These are phyloP conservation scores for Cephalopterus ornatus DNA, from an alignment of 2,113 vertebrate species.

Conservation along the genomic window DNA sequence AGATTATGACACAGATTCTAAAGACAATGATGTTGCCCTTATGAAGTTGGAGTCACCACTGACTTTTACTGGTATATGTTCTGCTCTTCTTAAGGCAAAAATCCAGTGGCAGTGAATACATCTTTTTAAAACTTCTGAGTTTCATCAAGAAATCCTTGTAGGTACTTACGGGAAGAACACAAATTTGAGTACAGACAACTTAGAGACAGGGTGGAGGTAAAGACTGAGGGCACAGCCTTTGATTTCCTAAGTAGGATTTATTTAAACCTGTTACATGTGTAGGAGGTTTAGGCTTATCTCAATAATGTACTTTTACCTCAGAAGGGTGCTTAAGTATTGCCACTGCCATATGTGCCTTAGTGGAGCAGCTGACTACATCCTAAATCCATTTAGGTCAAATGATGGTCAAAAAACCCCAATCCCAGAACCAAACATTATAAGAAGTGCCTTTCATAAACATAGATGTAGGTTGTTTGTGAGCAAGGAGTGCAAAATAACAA, in stretches of 20 bases:
- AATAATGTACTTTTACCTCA: background rate
- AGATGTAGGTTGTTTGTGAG: background rate
- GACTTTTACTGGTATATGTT: constrained; percentile 54
- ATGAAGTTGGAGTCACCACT: constrained; percentile 72
- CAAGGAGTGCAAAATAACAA: background rate
- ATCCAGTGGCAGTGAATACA: background rate
- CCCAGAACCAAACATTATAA: background rate
- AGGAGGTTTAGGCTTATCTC: background rate
- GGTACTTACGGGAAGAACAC: background rate
- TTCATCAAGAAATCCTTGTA: background rate
- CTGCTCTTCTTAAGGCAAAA: background rate
- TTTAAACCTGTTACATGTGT: background rate
- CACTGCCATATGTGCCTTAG: background rate
- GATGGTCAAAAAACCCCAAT: background rate
- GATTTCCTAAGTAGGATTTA: background rate
- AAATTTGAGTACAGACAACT: background rate
- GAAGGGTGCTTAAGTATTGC: background rate
- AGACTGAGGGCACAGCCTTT: background rate
- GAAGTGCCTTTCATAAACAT: background rate
- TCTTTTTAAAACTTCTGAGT: background rate
- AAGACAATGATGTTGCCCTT: constrained; percentile 78
- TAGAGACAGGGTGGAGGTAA: background rate
- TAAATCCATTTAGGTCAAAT: background rate
- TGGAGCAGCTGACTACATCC: background rate
- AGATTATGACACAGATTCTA: constrained; percentile 66